These are phyloP conservation scores for Zapornia atra DNA, from an alignment of 2,113 vertebrate species.

Conservation along the genomic window DNA sequence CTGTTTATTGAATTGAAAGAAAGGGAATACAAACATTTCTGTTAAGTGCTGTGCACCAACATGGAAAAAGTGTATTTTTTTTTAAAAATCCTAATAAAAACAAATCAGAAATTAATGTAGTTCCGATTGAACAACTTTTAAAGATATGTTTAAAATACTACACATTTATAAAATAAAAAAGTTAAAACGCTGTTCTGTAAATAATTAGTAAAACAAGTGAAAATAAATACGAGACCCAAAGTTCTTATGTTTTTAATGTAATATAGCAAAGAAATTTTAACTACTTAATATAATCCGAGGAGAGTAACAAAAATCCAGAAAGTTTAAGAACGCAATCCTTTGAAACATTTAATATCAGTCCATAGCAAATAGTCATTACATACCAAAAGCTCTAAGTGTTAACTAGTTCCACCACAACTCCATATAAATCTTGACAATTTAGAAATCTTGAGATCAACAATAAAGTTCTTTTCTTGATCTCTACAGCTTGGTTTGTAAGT, in stretches of 20 bases:
- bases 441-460: constrained; percentile 80
- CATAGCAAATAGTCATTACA: constrained; percentile 85
- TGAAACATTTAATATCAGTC: constrained; percentile 88
- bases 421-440: constrained; percentile 80
- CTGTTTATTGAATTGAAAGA: constrained; percentile 85
- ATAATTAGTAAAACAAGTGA: constrained; percentile 83
- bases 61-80: constrained; percentile 74
- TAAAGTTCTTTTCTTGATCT: constrained; percentile 78
- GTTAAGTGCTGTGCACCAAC: constrained; percentile 80
- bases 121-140: constrained; percentile 70
- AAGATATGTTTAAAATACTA: constrained; percentile 80
- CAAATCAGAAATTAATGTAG: constrained; percentile 77
- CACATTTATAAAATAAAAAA: constrained; percentile 82
- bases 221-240: constrained; percentile 89
- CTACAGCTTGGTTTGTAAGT: constrained; percentile 86
- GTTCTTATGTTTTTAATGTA: constrained; percentile 98
- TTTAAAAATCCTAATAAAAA: constrained; percentile 75
- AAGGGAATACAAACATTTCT: constrained; percentile 82
- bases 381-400: constrained; percentile 84
- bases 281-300: constrained; percentile 84
- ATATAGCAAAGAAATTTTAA: constrained; percentile 91
- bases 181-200: constrained; percentile 80
- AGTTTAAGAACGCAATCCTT: constrained; percentile 89
- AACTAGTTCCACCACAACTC: constrained; percentile 85
- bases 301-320: constrained; percentile 89